These are phyloP conservation scores for Antennarius striatus DNA, from an alignment of 2,113 vertebrate genomes.

Conservation along the genomic window DNA sequence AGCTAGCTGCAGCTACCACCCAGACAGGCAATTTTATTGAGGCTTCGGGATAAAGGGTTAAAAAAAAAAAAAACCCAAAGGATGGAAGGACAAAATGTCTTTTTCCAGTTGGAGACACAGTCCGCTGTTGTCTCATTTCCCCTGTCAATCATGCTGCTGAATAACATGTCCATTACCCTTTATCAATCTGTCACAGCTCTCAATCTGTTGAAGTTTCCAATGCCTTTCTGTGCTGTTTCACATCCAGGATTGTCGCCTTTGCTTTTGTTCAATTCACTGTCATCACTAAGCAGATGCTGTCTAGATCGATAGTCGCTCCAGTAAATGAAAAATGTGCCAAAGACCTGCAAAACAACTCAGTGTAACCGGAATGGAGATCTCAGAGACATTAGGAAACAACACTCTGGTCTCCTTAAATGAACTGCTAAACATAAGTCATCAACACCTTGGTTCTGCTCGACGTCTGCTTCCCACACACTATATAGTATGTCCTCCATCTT, in stretches of 20 bases:
- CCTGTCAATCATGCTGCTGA: no score
- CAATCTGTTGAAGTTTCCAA: neutral
- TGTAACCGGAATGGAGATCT: neutral
- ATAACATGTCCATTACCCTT: no score
- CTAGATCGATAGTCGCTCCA: neutral
- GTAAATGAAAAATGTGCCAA: conserved; percentile 1
- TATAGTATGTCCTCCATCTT: neutral
- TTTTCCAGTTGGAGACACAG: no score
- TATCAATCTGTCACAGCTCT: no score
- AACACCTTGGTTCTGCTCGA: conserved; percentile 8
- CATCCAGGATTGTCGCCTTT: neutral
- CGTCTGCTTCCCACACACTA: neutral
- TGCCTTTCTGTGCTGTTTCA: neutral
- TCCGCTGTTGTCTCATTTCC: no score
- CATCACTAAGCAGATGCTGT: conserved; percentile 6
- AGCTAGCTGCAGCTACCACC: no score
- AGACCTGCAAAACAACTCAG: no score
- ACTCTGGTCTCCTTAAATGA: neutral
- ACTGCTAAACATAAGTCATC: conserved; percentile 9
- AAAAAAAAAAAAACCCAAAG: no score
- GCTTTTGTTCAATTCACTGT: conserved; percentile 5
- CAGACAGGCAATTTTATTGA: no score
- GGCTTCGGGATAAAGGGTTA: no score
- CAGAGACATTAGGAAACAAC: neutral
- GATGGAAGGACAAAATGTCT: no score